Evolutionary conservation across 2,888 invertebrate genomes (phyloP).

Genomic region (Diadegma fenestrale): DNA sequence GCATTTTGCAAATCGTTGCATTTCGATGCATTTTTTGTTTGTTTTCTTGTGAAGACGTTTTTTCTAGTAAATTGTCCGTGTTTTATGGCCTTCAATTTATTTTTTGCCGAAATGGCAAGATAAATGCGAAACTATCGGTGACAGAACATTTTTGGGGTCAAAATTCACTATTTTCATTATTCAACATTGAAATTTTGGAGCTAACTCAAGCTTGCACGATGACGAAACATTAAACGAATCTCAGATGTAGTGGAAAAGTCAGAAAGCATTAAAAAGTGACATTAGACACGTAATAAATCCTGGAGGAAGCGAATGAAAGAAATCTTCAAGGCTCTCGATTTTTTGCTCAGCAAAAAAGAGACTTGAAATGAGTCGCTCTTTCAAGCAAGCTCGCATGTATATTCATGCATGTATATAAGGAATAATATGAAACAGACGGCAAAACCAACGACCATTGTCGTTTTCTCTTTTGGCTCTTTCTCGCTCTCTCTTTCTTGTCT

Average conservation of each 20-base stretch:
- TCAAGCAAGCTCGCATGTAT: conserved; percentile 16
- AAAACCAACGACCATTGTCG: conserved; percentile 48
- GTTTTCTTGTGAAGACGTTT: no score
- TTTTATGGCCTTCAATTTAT: no score
- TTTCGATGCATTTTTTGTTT: no score
- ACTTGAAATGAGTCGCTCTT: conserved; percentile 33
- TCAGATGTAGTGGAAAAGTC: background rate
- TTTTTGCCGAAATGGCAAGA: no score
- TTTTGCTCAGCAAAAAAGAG: conserved; percentile 14
- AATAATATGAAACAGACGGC: conserved; percentile 58
- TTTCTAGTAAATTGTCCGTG: no score
- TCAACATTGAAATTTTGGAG: background rate
- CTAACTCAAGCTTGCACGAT: background rate
- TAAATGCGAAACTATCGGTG: no score
- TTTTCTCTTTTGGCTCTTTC: conserved; percentile 11
- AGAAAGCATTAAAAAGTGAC: background rate
- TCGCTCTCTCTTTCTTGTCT: background rate
- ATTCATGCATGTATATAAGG: conserved; percentile 17
- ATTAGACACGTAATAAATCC: conserved; percentile 46
- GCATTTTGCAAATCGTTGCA: no score
- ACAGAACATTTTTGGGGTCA: no score
- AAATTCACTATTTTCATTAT: no score
- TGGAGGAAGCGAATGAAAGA: conserved; percentile 61
- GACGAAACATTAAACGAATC: background rate
- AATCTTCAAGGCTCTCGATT: conserved; percentile 60